These are phyloP conservation scores for Plagodis pulveraria DNA, from an alignment of 2,888 invertebrate genomes.

Conservation along the genomic window DNA sequence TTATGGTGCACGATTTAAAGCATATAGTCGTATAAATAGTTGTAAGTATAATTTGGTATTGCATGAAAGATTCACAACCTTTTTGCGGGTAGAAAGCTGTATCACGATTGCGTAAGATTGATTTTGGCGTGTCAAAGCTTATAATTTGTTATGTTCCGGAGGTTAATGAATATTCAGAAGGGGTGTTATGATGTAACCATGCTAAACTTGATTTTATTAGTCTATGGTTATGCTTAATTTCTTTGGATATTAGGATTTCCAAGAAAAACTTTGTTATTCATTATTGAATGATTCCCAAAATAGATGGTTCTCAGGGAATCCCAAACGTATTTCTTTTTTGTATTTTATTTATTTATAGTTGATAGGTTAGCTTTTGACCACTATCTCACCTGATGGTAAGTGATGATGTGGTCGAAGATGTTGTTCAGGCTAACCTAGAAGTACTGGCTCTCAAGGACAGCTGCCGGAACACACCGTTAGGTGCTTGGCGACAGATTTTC, in stretches of 20 bases:
- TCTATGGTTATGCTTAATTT: constrained; percentile 4
- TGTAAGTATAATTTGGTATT: not conserved
- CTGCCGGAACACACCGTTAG: no score
- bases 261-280: no score
- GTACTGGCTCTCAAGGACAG: no score
- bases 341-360: no score
- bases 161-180: constrained; percentile 14
- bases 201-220: constrained; percentile 14
- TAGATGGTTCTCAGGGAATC: no score
- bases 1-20: constrained; percentile 4
- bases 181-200: constrained; percentile 21
- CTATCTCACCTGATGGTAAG: no score
- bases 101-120: constrained; percentile 14
- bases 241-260: not conserved
- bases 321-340: no score
- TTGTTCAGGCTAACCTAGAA: no score
- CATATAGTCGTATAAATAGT: not conserved
- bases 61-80: not conserved
- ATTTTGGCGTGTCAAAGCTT: constrained; percentile 16
- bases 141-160: constrained; percentile 16
- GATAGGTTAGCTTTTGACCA: no score
- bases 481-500: no score
- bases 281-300: no score
- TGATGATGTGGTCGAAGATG: no score
- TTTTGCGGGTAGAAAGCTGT: constrained; percentile 16